Evolutionary conservation across 2,113 vertebrate species (phyloP).

Genomic region (Setophaga petechia): DNA sequence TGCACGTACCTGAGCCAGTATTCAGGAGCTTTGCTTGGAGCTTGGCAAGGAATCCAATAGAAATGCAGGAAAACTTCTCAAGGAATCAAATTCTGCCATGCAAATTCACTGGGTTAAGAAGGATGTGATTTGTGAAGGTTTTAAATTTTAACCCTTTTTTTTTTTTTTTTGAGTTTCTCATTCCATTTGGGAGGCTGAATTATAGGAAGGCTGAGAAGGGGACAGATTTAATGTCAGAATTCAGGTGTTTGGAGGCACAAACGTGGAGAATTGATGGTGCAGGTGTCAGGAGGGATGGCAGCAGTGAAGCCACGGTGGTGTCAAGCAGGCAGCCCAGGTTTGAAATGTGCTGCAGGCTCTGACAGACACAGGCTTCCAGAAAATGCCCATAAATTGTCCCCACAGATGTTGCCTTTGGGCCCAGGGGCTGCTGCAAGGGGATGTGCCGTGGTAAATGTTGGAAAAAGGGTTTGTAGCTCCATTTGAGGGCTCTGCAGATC

Average conservation of each 20-base stretch:
- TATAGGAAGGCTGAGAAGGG: not conserved
- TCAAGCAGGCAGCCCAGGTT: not conserved
- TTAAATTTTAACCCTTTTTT: not conserved
- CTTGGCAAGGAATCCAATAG: not conserved
- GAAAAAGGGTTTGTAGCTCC: not conserved
- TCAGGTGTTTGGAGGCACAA: not conserved
- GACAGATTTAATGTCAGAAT: not conserved
- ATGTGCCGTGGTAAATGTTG: accelerated
- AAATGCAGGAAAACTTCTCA: not conserved
- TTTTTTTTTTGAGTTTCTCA: not conserved
- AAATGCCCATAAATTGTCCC: accelerated
- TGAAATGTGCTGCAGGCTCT: not conserved
- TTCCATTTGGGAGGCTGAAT: not conserved
- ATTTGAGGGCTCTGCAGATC: not conserved
- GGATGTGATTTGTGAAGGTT: not conserved
- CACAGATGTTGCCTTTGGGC: not conserved
- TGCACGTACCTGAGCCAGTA: accelerated
- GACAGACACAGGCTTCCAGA: not conserved
- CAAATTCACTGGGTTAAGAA: not conserved
- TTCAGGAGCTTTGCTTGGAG: no score
- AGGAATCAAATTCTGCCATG: not conserved
- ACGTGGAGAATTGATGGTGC: not conserved
- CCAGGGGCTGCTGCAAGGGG: not conserved
- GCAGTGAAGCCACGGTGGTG: not conserved
- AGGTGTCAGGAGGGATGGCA: not conserved